Evolutionary conservation across 2,113 vertebrate species (phyloP), one percentile per base, ranked within the genome.

Genomic region (Elgaria multicarinata): DNA sequence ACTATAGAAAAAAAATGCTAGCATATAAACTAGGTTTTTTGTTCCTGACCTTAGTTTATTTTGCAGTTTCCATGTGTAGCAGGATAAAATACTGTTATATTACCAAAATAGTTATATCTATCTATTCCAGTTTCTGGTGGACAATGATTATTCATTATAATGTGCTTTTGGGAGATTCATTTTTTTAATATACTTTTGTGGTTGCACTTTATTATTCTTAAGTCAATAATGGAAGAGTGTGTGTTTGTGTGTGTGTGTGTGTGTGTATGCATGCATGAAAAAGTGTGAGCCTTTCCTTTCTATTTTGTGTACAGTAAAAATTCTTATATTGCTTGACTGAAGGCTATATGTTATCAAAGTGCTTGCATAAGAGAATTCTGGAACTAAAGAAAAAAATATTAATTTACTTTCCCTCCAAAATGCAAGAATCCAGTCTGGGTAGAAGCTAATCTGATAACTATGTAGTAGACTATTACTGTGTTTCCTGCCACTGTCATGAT

Each of bases 21-120:
- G 46, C 31, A 67, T 46, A 66, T 55, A n/a, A 67, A 53, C 10
- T 50, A 18, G 72, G 62, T 28, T 82, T n/a, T 67, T 28, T 83
- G 66, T 67, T 3, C 31, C 67, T 72, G 46, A 84, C 44, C 10
- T 69, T 66, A 24, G 42, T 36, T 76, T 77, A 39, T 67, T 67
- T 74, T 78, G 42, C 33, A 78, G 6, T 66, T 67, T 87, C 10
- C 10, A 64, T n/a, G 16, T 18, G 42, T 87, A 31, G 31, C 58
- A 78, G 85, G 3, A 3, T 83, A 91, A 16, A 78, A 55, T 0
- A 26, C 2, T 58, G 0, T 67, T 78, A 46, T 1, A 5, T 71
- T 90, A 85, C 46, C 84, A 44, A 90, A 10, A 4, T 33, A 91
- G 44, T 86, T 44, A 88, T 55, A 91, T 83, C 46, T 55, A 91